phyloP scores from a whole-genome alignment of 2,113 vertebrate species.

The Apteryx mantelli region DNA sequence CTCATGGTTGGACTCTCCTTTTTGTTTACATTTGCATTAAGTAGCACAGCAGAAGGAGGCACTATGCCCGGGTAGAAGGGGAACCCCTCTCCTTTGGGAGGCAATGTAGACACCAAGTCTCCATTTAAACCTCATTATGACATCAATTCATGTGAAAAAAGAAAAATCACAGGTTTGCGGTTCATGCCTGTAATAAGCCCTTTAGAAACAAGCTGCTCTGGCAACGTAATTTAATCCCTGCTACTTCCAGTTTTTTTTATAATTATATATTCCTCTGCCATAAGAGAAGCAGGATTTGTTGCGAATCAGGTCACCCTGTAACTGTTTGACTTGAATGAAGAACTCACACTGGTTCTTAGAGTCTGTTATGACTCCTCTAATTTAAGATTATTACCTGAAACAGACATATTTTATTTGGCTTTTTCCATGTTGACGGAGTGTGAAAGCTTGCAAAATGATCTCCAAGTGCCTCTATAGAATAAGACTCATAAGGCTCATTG shows the following conservation, averaged over 20 bases:
- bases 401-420: slow-evolving; percentile 59
- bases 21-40: slow-evolving; percentile 82
- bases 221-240: slow-evolving; percentile 68
- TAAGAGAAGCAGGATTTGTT: slow-evolving; percentile 64
- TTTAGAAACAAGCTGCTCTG: slow-evolving; percentile 77
- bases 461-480: slow-evolving; percentile 28
- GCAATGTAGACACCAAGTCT: slow-evolving; percentile 87
- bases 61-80: slow-evolving; percentile 75
- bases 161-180: slow-evolving; percentile 82
- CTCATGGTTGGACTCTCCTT: slow-evolving; percentile 61
- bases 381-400: slow-evolving; percentile 67
- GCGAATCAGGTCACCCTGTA: slow-evolving; percentile 60
- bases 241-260: slow-evolving; percentile 64
- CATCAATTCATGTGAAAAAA: slow-evolving; percentile 86
- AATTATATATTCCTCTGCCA: slow-evolving; percentile 60
- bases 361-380: slow-evolving; percentile 67
- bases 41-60: slow-evolving; percentile 74
- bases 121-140: slow-evolving; percentile 88
- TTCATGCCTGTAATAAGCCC: slow-evolving; percentile 82
- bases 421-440: slow-evolving; percentile 40
- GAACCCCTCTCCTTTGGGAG: slow-evolving; percentile 82
- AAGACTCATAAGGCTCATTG: slow-evolving; percentile 39
- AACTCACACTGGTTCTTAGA: slow-evolving; percentile 62
- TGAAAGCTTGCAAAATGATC: slow-evolving; percentile 56
- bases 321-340: slow-evolving; percentile 58